phyloP scores from a whole-genome alignment of 1,140 invertebrate genomes.

The Dryas iulia region DNA sequence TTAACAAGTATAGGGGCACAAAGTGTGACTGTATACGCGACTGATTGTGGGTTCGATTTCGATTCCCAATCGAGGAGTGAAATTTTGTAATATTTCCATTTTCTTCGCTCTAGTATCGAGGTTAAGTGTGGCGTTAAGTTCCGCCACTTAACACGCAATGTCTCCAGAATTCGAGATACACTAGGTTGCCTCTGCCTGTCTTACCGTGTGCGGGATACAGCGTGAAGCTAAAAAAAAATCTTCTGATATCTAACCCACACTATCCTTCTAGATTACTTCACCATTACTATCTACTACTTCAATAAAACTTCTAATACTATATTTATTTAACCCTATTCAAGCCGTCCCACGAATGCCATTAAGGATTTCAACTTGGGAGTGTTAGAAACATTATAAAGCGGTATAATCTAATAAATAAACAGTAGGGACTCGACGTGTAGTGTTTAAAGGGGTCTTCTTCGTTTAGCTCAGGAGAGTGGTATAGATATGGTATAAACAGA shows the following conservation, averaged over 20 bases:
- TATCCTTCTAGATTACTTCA: not conserved
- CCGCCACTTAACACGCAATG: too few species aligned
- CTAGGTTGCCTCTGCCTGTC: too few species aligned
- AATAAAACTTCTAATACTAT: not conserved
- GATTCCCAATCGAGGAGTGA: too few species aligned
- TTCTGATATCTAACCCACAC: not conserved
- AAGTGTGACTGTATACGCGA: too few species aligned
- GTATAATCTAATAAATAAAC: constrained; percentile 60
- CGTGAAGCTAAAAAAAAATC: too few species aligned
- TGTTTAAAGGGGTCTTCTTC: constrained; percentile 41
- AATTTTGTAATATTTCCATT: too few species aligned
- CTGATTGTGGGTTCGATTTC: too few species aligned
- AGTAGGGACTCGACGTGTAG: constrained; percentile 43
- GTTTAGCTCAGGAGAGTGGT: not conserved
- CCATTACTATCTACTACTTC: not conserved
- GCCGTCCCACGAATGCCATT: constrained; percentile 44
- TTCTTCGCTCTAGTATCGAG: too few species aligned
- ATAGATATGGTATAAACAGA: not conserved
- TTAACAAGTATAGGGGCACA: too few species aligned
- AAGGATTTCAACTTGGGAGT: constrained; percentile 48
- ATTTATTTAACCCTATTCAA: constrained; percentile 24
- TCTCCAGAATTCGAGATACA: too few species aligned
- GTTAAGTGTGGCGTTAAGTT: too few species aligned
- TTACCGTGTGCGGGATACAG: too few species aligned
- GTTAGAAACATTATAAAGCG: constrained; percentile 57